phyloP scores from a whole-genome alignment of 2,888 invertebrate species.

The Drosophila testacea region DNA sequence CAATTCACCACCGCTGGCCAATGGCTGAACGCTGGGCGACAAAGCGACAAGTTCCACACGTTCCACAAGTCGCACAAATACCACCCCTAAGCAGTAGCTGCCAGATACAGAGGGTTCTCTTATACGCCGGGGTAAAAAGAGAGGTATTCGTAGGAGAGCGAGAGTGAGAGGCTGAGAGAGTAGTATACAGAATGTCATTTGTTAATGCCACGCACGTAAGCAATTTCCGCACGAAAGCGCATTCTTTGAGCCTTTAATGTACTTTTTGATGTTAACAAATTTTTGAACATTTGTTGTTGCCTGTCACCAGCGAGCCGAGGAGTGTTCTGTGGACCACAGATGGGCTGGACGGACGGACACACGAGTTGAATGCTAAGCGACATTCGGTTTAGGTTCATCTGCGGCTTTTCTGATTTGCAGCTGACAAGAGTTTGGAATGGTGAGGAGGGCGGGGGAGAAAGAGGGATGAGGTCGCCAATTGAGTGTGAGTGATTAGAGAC shows the following conservation, averaged over 20 bases:
- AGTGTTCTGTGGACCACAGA: slow-evolving; percentile 1
- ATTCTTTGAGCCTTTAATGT: slow-evolving; percentile 80
- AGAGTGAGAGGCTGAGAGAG: too few species aligned
- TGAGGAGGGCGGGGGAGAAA: neutral
- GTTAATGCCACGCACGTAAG: slow-evolving; percentile 81
- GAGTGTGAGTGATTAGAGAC: slow-evolving; percentile 67
- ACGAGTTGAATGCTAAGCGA: slow-evolving; percentile 61
- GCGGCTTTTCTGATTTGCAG: slow-evolving; percentile 46
- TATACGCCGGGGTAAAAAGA: slow-evolving; percentile 47
- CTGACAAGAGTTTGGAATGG: neutral
- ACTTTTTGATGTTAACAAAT: slow-evolving; percentile 81
- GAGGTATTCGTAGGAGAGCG: neutral
- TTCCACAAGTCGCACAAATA: slow-evolving; percentile 29
- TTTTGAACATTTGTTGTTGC: slow-evolving; percentile 77
- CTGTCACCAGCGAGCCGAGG: slow-evolving; percentile 31
- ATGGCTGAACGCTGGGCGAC: slow-evolving; percentile 69
- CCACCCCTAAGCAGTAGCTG: slow-evolving; percentile 38
- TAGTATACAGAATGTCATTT: slow-evolving; percentile 58
- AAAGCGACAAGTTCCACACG: slow-evolving; percentile 73
- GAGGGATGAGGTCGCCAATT: slow-evolving; percentile 17
- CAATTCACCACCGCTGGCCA: slow-evolving; percentile 67
- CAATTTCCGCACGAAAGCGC: slow-evolving; percentile 81
- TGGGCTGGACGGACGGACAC: slow-evolving; percentile 21
- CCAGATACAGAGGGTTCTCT: slow-evolving; percentile 27
- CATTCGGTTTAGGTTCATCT: slow-evolving; percentile 31